Evolutionary conservation across 2,797 vertebrate genomes (phyloP).

Genomic region (Pangasius larnaudii): DNA sequence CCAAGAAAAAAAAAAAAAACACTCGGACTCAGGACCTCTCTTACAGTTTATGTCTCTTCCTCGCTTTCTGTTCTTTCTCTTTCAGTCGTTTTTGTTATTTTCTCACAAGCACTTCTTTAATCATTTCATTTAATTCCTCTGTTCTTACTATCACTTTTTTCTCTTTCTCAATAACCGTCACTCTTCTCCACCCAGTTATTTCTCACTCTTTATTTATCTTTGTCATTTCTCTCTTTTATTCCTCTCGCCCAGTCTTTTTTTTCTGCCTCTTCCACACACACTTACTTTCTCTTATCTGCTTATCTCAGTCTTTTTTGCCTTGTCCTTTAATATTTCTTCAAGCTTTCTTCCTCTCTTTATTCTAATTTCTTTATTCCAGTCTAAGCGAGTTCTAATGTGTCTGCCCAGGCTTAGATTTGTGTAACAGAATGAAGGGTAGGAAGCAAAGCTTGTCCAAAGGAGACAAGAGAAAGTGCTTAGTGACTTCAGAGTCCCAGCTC

Average conservation of each 20-base stretch:
- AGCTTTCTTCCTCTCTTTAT: background rate
- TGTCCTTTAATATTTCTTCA: background rate
- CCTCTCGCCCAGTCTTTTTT: background rate
- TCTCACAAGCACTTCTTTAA: background rate
- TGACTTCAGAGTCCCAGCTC: background rate
- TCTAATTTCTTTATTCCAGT: background rate
- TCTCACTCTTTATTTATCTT: background rate
- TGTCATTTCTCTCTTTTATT: background rate
- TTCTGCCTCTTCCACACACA: background rate
- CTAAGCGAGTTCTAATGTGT: background rate
- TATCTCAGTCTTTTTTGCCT: background rate
- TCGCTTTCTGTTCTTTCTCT: background rate
- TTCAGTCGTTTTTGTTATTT: background rate
- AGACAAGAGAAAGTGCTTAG: background rate
- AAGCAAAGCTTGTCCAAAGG: conserved; percentile 10
- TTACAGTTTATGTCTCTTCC: background rate
- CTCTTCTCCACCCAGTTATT: background rate
- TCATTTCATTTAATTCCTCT: background rate
- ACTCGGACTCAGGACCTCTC: background rate
- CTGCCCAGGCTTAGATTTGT: background rate
- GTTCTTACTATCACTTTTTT: background rate
- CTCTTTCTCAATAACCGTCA: background rate
- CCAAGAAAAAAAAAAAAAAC: conserved; percentile 28
- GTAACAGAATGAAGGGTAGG: background rate
- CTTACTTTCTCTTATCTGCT: background rate